These are phyloP conservation scores for Cheilosia vernalis DNA, from an alignment of 2,888 invertebrate species.

Conservation along the genomic window DNA sequence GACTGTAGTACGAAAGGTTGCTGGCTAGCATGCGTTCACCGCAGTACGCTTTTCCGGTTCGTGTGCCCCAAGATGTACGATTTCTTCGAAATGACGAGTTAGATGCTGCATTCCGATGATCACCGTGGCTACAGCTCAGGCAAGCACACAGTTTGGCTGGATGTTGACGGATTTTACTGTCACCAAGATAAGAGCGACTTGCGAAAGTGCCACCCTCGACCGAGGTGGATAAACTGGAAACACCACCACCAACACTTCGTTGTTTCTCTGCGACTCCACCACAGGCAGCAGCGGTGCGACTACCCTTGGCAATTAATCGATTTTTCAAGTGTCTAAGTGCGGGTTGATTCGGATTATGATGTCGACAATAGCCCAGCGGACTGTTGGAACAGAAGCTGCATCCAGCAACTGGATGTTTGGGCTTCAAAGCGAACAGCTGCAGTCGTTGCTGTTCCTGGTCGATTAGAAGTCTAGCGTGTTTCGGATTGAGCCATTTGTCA, in stretches of 20 bases:
- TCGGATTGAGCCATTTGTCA: slow-evolving; percentile 82
- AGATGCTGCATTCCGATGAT: slow-evolving; percentile 31
- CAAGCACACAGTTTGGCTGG: slow-evolving; percentile 61
- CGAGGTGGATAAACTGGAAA: slow-evolving; percentile 39
- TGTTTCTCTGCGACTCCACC: slow-evolving; percentile 5
- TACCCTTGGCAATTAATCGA: slow-evolving; percentile 72
- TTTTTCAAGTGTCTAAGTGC: slow-evolving; percentile 79
- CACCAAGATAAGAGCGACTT: slow-evolving; percentile 14
- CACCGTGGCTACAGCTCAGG: slow-evolving; percentile 55
- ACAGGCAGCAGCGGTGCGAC: slow-evolving; percentile 18
- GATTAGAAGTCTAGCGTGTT: slow-evolving; percentile 81
- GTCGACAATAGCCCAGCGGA: slow-evolving; percentile 82
- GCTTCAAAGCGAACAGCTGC: slow-evolving; percentile 59
- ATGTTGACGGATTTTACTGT: slow-evolving; percentile 28
- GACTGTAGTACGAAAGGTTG: neutral
- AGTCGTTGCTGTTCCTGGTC: slow-evolving; percentile 75
- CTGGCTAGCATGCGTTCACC: slow-evolving; percentile 20
- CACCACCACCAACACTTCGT: slow-evolving; percentile 32
- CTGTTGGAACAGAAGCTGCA: slow-evolving; percentile 82
- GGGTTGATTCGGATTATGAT: slow-evolving; percentile 77
- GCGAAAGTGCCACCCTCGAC: slow-evolving; percentile 17
- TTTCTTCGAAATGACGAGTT: slow-evolving; percentile 34
- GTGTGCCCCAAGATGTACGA: slow-evolving; percentile 68
- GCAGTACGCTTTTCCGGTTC: slow-evolving; percentile 41
- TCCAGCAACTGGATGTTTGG: slow-evolving; percentile 65